phyloP scores from a whole-genome alignment of 2,113 vertebrate species.

The Gnathonemus longibarbis region DNA sequence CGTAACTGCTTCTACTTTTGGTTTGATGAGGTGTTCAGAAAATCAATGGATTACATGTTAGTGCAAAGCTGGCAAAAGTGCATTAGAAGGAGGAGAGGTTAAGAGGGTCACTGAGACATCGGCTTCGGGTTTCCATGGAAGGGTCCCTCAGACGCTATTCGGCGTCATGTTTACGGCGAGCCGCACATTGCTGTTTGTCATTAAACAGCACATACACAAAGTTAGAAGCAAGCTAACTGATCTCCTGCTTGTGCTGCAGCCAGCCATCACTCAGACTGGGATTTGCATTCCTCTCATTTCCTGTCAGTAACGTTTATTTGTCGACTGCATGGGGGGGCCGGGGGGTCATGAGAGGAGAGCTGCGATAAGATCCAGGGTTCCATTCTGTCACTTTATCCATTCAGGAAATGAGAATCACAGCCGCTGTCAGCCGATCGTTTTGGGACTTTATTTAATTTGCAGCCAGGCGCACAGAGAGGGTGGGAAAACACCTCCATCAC shows the following conservation, averaged over 20 bases:
- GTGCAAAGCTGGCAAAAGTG: neutral
- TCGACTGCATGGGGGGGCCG: constrained; percentile 18
- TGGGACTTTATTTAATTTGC: constrained; percentile 18
- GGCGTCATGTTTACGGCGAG: neutral
- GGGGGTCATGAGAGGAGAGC: neutral
- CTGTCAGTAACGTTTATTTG: constrained; percentile 40
- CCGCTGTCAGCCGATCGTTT: neutral
- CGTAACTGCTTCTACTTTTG: neutral
- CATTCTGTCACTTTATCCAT: neutral
- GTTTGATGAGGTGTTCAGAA: neutral
- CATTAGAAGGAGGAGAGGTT: neutral
- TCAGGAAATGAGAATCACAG: constrained; percentile 15
- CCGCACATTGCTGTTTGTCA: neutral
- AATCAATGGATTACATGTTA: neutral
- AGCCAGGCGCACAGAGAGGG: neutral
- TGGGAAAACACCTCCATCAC: neutral
- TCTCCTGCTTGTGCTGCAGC: neutral
- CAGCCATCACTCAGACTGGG: constrained; percentile 35
- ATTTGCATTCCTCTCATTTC: constrained; percentile 45
- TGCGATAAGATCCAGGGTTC: neutral
- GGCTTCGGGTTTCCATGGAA: neutral
- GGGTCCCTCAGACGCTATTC: neutral
- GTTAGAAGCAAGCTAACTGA: constrained; percentile 5
- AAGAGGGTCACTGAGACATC: neutral
- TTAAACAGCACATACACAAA: constrained; percentile 8